Conservation (phyloP, 1,140 invertebrate genomes). For the Drosophila tani region DNA sequence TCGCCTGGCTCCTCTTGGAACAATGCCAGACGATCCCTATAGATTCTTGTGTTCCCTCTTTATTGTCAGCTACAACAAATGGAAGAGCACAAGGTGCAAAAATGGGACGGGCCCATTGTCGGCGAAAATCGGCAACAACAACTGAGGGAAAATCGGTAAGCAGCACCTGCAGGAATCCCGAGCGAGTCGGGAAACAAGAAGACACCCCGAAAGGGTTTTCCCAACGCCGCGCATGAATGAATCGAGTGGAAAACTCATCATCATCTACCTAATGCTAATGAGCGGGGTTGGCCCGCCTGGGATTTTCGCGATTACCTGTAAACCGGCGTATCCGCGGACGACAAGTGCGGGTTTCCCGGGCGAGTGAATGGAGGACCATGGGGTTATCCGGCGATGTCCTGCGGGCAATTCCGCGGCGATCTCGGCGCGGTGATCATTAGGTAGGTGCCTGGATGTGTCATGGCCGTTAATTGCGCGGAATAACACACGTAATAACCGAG, state of each 20-base stretch:
- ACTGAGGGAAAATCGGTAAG: conserved; percentile 20
- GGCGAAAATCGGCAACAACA: conserved; percentile 41
- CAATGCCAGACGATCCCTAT: conserved; percentile 26
- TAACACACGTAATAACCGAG: conserved; percentile 82
- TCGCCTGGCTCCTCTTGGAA: conserved; percentile 29
- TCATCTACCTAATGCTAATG: conserved; percentile 71
- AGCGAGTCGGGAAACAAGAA: conserved; percentile 14
- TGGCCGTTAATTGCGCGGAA: conserved; percentile 69
- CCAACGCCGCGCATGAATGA: conserved; percentile 54
- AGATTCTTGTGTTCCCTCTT: conserved; percentile 28
- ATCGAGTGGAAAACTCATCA: conserved; percentile 51
- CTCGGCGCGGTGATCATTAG: conserved; percentile 61
- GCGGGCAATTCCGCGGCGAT: conserved; percentile 61
- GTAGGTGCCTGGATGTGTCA: conserved; percentile 50
- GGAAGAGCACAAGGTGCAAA: conserved; percentile 78
- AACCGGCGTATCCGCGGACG: conserved; percentile 13
- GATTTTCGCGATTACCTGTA: conserved; percentile 59
- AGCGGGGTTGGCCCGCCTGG: conserved; percentile 50
- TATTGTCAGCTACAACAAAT: conserved; percentile 57
- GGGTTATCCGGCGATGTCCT: conserved; percentile 58
- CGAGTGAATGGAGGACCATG: conserved; percentile 65
- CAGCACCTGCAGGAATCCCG: conserved; percentile 68
- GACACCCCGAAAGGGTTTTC: conserved; percentile 56
- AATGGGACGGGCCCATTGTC: conserved; percentile 74
- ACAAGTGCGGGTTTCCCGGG: conserved; percentile 67